phyloP scores from a whole-genome alignment of 1,140 invertebrate species.

The Coelopa frigida region DNA sequence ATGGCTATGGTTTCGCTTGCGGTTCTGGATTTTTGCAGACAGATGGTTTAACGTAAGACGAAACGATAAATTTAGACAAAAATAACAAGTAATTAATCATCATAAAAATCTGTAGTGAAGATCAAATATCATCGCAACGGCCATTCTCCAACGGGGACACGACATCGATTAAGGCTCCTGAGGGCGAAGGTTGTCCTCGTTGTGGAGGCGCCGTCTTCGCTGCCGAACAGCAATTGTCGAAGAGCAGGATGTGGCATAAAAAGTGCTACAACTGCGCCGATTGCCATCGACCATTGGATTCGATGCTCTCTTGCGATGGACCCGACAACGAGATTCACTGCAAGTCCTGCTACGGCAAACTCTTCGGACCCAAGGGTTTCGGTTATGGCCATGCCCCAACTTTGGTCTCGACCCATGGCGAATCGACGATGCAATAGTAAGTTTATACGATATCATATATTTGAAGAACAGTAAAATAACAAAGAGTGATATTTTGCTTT shows the following conservation, averaged over 20 bases:
- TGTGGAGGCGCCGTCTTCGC: constrained; percentile 90
- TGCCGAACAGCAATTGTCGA: constrained; percentile 88
- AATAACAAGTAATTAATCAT: neutral
- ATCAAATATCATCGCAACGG: constrained; percentile 66
- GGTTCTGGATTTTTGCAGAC: constrained; percentile 90
- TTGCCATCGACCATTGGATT: constrained; percentile 91
- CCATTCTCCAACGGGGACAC: constrained; percentile 79
- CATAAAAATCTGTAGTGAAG: constrained; percentile 53
- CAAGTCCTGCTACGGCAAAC: constrained; percentile 79
- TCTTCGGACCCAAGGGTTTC: constrained; percentile 85
- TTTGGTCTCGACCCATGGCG: constrained; percentile 66
- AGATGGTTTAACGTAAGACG: constrained; percentile 73
- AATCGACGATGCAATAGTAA: constrained; percentile 65
- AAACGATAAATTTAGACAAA: neutral
- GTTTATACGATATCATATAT: constrained; percentile 35
- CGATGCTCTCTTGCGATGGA: constrained; percentile 80
- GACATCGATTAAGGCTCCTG: constrained; percentile 77
- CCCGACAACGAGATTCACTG: constrained; percentile 85
- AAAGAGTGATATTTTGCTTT: no score
- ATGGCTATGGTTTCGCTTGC: constrained; percentile 90
- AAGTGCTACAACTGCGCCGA: constrained; percentile 87
- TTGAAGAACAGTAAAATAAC: neutral
- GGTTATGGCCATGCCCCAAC: constrained; percentile 82
- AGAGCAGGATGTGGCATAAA: constrained; percentile 92
- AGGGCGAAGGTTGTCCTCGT: constrained; percentile 81